phyloP scores from a whole-genome alignment of 1,140 invertebrate species.

The Chelonus insularis region DNA sequence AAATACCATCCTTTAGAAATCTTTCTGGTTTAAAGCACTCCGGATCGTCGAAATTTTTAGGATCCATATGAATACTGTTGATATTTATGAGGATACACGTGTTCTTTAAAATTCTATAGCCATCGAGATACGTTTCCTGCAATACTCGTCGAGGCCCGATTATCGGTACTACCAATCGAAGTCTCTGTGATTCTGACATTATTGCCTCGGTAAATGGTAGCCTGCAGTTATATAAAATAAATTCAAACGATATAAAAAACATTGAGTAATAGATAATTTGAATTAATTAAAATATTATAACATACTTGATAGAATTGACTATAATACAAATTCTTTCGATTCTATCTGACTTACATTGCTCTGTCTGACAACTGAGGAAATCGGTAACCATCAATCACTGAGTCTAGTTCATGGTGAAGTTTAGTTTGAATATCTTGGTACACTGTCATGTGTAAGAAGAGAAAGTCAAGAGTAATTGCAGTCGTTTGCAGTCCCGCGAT shows the following conservation, averaged over 20 bases:
- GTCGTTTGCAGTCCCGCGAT: slow-evolving; percentile 76
- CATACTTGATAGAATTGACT: slow-evolving; percentile 31
- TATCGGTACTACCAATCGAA: slow-evolving; percentile 66
- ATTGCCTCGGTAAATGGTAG: slow-evolving; percentile 69
- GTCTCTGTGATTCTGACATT: slow-evolving; percentile 67
- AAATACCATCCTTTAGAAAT: slow-evolving; percentile 60
- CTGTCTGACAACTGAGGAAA: slow-evolving; percentile 54
- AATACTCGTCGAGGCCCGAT: slow-evolving; percentile 70
- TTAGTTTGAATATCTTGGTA: slow-evolving; percentile 69
- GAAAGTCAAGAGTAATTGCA: slow-evolving; percentile 71
- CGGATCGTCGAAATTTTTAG: slow-evolving; percentile 69
- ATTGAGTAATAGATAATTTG: not conserved
- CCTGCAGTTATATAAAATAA: slow-evolving; percentile 44
- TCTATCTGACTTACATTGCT: slow-evolving; percentile 46
- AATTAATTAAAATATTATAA: slow-evolving; percentile 23
- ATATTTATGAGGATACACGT: slow-evolving; percentile 68
- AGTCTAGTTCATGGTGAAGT: slow-evolving; percentile 68
- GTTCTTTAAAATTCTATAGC: slow-evolving; percentile 71
- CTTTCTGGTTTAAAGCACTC: slow-evolving; percentile 73
- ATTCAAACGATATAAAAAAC: slow-evolving; percentile 11
- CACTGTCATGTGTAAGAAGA: slow-evolving; percentile 69
- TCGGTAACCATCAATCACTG: slow-evolving; percentile 54
- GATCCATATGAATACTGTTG: slow-evolving; percentile 67
- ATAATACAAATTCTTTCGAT: slow-evolving; percentile 18
- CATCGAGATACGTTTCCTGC: slow-evolving; percentile 63